Evolutionary conservation across 2,113 vertebrate genomes (phyloP).

Genomic region (Balaenoptera acutorostrata): DNA sequence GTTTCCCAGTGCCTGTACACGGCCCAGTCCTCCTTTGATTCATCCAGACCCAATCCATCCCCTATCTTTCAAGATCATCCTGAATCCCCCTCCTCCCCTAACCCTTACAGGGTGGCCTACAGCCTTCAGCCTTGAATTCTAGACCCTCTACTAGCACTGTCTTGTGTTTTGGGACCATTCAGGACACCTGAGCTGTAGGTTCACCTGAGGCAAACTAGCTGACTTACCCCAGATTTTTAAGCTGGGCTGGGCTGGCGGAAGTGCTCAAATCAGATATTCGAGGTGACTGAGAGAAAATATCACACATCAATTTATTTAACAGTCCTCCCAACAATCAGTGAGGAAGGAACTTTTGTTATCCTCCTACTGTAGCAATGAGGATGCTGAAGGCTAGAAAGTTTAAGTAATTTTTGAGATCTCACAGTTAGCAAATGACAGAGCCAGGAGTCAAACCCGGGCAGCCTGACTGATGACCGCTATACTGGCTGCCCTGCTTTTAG

Average conservation of each 20-base stretch:
- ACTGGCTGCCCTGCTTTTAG: neutral
- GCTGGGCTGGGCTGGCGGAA: neutral
- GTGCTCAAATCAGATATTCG: neutral
- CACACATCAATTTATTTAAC: neutral
- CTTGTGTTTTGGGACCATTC: neutral
- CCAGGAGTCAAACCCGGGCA: neutral
- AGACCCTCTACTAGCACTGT: neutral
- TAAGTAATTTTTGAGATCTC: neutral
- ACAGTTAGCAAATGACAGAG: neutral
- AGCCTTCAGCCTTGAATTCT: neutral
- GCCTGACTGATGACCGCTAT: neutral
- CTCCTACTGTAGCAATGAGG: neutral
- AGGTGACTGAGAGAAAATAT: neutral
- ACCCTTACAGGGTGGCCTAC: neutral
- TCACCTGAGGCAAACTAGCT: neutral
- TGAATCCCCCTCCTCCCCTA: neutral
- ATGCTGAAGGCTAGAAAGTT: neutral
- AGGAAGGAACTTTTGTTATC: neutral
- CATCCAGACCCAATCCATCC: neutral
- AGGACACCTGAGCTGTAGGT: neutral
- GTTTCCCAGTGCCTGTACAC: neutral
- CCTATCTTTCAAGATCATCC: neutral
- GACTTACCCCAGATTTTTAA: neutral
- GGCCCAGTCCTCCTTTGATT: neutral
- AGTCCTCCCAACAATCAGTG: neutral